Evolutionary conservation across 2,113 vertebrate species (phyloP).

Genomic region (Sclerurus mexicanus): DNA sequence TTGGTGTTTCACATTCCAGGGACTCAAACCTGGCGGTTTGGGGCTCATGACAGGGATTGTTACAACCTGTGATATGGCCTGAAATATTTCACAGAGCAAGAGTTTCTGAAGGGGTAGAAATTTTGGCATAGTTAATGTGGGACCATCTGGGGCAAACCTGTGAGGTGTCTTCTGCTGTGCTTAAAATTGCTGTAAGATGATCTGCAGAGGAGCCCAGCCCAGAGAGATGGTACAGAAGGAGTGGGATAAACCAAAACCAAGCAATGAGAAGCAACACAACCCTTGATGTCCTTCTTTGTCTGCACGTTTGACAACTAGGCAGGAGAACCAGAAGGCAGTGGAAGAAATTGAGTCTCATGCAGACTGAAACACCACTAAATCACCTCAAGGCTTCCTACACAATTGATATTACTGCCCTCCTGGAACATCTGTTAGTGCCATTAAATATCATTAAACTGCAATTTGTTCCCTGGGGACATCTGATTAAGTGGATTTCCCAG

Average conservation of each 20-base stretch:
- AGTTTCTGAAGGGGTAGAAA: not conserved
- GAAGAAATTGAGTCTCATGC: not conserved
- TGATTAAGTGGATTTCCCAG: slow-evolving; percentile 36
- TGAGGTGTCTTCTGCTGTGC: not conserved
- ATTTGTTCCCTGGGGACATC: not conserved
- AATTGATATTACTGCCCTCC: not conserved
- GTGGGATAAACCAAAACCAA: not conserved
- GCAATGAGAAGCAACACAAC: not conserved
- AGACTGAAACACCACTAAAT: not conserved
- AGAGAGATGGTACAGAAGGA: not conserved
- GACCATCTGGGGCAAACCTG: not conserved
- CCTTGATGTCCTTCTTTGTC: not conserved
- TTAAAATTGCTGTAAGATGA: not conserved
- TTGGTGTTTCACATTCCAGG: not conserved
- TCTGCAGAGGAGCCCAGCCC: not conserved
- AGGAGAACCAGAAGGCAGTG: not conserved
- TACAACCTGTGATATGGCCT: not conserved
- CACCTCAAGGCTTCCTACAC: not conserved
- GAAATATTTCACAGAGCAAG: not conserved
- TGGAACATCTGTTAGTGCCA: slow-evolving; percentile 35
- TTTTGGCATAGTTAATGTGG: fast-evolving
- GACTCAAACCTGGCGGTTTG: not conserved
- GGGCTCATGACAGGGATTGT: fast-evolving
- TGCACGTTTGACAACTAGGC: not conserved
- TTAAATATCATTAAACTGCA: slow-evolving; percentile 23